Evolutionary conservation across 2,888 invertebrate genomes (phyloP).

Genomic region (Prosopocoilus inquinatus): DNA sequence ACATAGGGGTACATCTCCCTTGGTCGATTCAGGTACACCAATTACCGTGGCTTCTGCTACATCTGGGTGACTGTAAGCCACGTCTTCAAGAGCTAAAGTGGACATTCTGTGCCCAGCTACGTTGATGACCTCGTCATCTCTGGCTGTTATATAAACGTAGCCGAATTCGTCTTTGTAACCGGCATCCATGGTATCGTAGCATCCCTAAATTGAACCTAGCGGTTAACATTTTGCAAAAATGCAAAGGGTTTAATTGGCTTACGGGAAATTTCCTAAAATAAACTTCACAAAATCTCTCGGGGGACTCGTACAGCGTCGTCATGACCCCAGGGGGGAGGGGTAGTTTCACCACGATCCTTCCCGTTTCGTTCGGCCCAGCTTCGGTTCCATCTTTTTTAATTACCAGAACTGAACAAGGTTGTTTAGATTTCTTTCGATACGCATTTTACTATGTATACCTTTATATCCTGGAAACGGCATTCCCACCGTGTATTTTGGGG

Average conservation of each 20-base stretch:
- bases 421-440: background rate
- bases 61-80: conserved; percentile 80
- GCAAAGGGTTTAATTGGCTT: conserved; percentile 33
- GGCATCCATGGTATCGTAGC: conserved; percentile 94
- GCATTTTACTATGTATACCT: conserved; percentile 50
- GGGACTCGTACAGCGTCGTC: conserved; percentile 77
- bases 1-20: conserved; percentile 88
- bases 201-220: conserved; percentile 59
- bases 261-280: conserved; percentile 85
- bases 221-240: background rate
- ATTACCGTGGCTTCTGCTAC: conserved; percentile 86
- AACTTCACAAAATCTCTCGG: conserved; percentile 73
- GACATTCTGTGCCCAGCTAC: conserved; percentile 92
- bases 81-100: conserved; percentile 87
- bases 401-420: conserved; percentile 58
- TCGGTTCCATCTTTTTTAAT: conserved; percentile 67
- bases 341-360: conserved; percentile 77
- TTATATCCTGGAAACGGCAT: conserved; percentile 87
- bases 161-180: conserved; percentile 83
- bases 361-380: conserved; percentile 71
- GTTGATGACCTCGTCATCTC: conserved; percentile 94
- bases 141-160: conserved; percentile 83
- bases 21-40: conserved; percentile 84
- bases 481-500: conserved; percentile 76
- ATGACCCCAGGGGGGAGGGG: conserved; percentile 90